Base-by-base conservation (phyloP, 2,113 vertebrate species). In the Acinonyx jubatus region DNA sequence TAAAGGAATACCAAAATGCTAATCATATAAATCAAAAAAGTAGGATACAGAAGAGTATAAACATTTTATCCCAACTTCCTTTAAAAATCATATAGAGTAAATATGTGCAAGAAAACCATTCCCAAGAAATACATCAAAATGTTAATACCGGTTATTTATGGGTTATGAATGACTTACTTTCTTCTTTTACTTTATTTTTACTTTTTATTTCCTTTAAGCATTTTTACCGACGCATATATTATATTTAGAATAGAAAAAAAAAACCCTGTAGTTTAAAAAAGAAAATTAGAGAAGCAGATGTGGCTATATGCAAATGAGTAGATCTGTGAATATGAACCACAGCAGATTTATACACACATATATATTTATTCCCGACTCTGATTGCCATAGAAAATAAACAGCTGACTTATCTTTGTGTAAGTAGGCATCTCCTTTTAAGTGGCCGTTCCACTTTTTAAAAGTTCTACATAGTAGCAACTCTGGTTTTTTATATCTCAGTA, bases 191-290 rank as follows among this genome's bases (percentile, higher is more conserved):
- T 95, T 95, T 33, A 52, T 73, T 88, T 89, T 96, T 78, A 91
- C 71, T 94, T 96, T 93, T 85, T 84, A 91, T 96, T 97, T 96
- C 89, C 74, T 92, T 93, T 92, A 71, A 33, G 87, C 25, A 76
- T 94, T 95, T 97, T 57, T 85, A 82, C 80, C 52, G 91, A 71
- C 23, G 33, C 45, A 81, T 83, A 79, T 94, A 97, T 96, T 83
- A 79, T 94, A 97, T 96, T 96, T 97, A 97, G 97, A 92, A 87
- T n/a, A 92, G 76, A 29, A 81, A 90, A 93, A 45, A 91, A 91
- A 79, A 57, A 33, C 10, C 65, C 87, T 90, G 13, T 79, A 93
- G 82, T 73, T 95, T 97, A 91, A 96, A 97, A 96, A 96, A 91
- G 93, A 88, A 95, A 94, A 74, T 96, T 74, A 94, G 50, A 97